A percentile compares a stretch with the other conserved stretches of the same genome.
Conservation (phyloP, 1,140 invertebrate species). For the Procambarus virginalis region DNA sequence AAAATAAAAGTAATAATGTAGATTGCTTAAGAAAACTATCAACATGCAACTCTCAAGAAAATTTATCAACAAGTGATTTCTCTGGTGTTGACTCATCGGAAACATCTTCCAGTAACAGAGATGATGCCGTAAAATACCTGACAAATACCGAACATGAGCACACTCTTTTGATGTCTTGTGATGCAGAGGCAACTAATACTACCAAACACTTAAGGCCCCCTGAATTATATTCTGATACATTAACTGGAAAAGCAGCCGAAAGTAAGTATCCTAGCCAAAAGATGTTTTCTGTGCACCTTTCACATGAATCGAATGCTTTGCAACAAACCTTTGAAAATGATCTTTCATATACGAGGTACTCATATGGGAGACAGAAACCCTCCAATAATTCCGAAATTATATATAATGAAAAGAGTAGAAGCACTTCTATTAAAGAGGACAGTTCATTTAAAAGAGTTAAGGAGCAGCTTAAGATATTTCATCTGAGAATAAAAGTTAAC, state of each 20-base stretch:
- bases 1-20: no score
- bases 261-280: neutral
- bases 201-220: neutral
- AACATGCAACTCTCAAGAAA: neutral
- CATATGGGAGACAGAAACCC: neutral
- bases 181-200: neutral
- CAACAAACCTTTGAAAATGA: neutral
- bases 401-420: neutral
- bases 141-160: neutral
- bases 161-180: neutral
- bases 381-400: neutral
- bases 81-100: neutral
- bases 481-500: constrained; percentile 25
- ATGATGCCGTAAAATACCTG: neutral
- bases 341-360: neutral
- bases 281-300: neutral
- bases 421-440: neutral
- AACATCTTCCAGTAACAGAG: neutral
- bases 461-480: constrained; percentile 18
- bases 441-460: neutral
- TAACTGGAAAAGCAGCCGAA: neutral
- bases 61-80: neutral
- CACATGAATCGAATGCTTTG: neutral
- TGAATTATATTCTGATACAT: neutral
- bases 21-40: neutral